phyloP scores from a whole-genome alignment of 2,113 vertebrate genomes.

The Notechis scutatus region DNA sequence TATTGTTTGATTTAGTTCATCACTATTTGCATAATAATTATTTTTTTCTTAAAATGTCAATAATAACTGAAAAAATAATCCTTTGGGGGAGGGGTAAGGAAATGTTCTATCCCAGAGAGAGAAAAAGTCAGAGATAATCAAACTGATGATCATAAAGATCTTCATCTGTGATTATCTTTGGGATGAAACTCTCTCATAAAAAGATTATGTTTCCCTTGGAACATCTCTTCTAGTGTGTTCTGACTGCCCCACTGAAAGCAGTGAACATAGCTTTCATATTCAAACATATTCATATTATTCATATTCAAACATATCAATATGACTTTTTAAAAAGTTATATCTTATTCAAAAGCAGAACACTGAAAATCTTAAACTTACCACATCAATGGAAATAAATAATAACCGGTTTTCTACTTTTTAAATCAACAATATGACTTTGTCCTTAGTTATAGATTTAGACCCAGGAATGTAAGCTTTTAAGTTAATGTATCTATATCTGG shows the following conservation, averaged over 20 bases:
- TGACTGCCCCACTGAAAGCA: neutral
- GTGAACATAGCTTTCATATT: neutral
- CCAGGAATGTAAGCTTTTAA: neutral
- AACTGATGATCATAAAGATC: neutral
- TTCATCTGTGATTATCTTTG: neutral
- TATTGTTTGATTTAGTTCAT: conserved; percentile 46
- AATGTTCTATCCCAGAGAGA: neutral
- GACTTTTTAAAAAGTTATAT: neutral
- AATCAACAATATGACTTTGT: neutral
- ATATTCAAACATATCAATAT: neutral
- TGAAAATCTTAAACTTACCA: conserved; percentile 10
- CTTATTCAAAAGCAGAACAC: neutral
- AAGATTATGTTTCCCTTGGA: neutral
- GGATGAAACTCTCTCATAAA: neutral
- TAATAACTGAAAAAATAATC: conserved; percentile 16
- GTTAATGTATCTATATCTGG: neutral
- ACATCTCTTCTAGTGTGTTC: neutral
- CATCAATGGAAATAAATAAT: neutral
- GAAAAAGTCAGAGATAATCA: neutral
- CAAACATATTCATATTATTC: neutral
- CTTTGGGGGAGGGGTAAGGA: neutral
- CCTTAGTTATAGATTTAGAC: neutral
- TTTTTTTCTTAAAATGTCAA: conserved; percentile 34
- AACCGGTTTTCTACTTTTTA: neutral
- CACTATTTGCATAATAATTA: conserved; percentile 16